Percentiles rank a stretch among this genome's conserved stretches.
phyloP scores from a whole-genome alignment of 92 coral and sea anemone species.

The Actinostola sp. region DNA sequence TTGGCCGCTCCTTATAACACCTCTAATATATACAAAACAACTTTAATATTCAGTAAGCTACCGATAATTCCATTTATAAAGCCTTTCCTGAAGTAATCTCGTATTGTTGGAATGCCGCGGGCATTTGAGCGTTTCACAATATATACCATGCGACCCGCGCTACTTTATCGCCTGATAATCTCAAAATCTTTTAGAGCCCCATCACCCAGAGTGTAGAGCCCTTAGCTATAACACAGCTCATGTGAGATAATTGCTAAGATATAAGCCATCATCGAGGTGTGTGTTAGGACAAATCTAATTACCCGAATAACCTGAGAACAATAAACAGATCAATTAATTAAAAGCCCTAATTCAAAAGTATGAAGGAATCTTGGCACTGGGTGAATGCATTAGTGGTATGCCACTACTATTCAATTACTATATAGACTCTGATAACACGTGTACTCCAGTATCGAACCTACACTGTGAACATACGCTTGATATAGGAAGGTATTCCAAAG shows the following conservation, averaged over 20 bases:
- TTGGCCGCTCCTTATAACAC: not conserved
- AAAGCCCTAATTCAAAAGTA: not conserved
- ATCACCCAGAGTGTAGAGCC: constrained; percentile 9
- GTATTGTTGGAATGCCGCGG: not conserved
- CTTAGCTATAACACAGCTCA: not conserved
- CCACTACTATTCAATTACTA: not conserved
- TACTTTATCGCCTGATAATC: not conserved
- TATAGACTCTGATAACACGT: not conserved
- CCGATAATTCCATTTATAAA: constrained; percentile 2
- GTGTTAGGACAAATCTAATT: constrained; percentile 11
- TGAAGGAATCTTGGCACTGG: constrained; percentile 4
- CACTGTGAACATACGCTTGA: not conserved
- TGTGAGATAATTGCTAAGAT: not conserved
- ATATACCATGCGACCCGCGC: not conserved
- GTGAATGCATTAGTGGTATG: not conserved
- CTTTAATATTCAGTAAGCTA: not conserved
- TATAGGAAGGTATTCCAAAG: not conserved
- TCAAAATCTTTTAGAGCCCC: constrained; percentile 4
- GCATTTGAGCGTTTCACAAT: constrained; percentile 1
- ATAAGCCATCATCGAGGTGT: constrained; percentile 2
- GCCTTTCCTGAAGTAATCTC: not conserved
- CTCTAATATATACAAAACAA: not conserved
- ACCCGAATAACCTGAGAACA: not conserved
- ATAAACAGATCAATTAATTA: constrained; percentile 12
- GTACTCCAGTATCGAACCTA: not conserved